Evolutionary conservation across 2,888 invertebrate genomes (phyloP).

Genomic region (Euzetes globulus): DNA sequence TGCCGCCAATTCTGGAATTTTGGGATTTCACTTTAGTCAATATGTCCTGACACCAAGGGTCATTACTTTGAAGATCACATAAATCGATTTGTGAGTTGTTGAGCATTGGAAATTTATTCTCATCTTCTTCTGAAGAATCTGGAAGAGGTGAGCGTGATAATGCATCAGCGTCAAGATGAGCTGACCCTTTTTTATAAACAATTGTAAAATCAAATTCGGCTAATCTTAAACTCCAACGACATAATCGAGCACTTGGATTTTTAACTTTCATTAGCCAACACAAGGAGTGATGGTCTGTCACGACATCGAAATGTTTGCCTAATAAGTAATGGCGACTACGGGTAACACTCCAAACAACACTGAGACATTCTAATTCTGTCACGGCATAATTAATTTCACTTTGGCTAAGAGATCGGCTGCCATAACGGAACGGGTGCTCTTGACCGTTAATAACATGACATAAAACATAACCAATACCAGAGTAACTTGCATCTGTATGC

Average conservation of each 20-base stretch:
- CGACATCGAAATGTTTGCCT: conserved; percentile 44
- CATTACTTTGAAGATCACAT: too few species aligned
- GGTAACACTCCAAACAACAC: conserved; percentile 45
- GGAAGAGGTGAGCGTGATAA: not conserved
- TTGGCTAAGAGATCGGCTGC: not conserved
- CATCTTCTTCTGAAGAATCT: not conserved
- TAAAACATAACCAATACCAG: conserved; percentile 4
- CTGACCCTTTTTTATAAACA: conserved; percentile 46
- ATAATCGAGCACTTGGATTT: conserved; percentile 48
- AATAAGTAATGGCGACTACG: conserved; percentile 49
- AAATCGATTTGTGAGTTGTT: too few species aligned
- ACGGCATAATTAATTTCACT: conserved; percentile 48
- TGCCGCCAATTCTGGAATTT: not conserved
- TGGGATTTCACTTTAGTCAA: too few species aligned
- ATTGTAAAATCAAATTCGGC: conserved; percentile 47
- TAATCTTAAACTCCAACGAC: conserved; percentile 49
- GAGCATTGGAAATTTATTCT: too few species aligned
- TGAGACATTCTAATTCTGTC: conserved; percentile 48
- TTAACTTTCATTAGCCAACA: conserved; percentile 49
- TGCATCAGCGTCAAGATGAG: conserved; percentile 45
- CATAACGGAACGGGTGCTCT: not conserved
- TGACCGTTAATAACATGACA: not conserved
- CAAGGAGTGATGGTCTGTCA: conserved; percentile 50
- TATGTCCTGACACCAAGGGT: too few species aligned
- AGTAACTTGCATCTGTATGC: not conserved